Evolutionary conservation across 2,888 invertebrate genomes (phyloP), one percentile per base, ranked within the genome.

Genomic region (Hydrotaea diabolus): DNA sequence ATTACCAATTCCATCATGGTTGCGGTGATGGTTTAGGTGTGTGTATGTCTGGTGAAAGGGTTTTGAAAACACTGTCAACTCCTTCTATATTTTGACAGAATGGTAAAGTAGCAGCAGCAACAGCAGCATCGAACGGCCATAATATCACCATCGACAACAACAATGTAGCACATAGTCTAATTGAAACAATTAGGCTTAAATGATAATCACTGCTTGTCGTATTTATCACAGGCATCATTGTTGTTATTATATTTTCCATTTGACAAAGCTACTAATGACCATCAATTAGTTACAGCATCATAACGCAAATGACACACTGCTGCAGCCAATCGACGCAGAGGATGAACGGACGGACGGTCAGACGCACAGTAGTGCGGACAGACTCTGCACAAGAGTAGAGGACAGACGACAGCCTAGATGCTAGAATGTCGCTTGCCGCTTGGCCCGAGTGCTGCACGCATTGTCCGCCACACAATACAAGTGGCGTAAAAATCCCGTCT

Each of bases 181-280:
- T 84, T 81, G 75, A 84, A 79, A 86, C 87, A 90, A 89, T 89
- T 90, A 89, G 87, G 83, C 80, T 75, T 86, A 87, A 87, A 87
- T 85, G 87, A 89, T 89, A 88, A 88, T 87, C 87, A 87, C 84
- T 72, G 79, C 77, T 74, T 82, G 83, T 66, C 69, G 80, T 80
- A 85, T 80, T 82, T 85, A 85, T 85, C 80, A 69, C 77, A 80
- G 57, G 17, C 71, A 66, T 76, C 19, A 77, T 72, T 66, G 17
- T 53, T 46, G 55, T 23, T 49, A 7, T 64, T 31, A 76, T 79
- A 57, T 57, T 62, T 83, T 62, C 31, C 77, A 84, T 76, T 76
- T 78, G 78, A 78, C 64, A 84, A 76, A 76, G 76, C 78, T 71
- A 66, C 82, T 85, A 85, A 85, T 82, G 82, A 85, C 85, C 79